phyloP scores from a whole-genome alignment of 37 sponge, comb jelly and placozoan genomes.

The Axinella damicornis region DNA sequence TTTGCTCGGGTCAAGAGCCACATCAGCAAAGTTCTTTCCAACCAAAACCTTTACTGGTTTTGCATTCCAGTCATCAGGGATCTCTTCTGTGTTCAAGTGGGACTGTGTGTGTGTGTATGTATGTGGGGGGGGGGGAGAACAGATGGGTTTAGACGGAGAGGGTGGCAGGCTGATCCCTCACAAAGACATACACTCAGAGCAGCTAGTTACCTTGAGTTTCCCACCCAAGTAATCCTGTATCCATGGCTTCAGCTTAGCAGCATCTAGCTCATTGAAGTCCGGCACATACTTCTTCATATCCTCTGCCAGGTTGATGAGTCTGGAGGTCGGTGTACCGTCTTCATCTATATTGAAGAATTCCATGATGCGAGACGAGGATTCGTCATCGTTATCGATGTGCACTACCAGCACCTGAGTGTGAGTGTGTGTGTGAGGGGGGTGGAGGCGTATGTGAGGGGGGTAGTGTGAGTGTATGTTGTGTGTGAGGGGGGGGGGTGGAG shows the following conservation, averaged over 20 bases:
- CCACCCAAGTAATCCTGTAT: slow-evolving; percentile 82
- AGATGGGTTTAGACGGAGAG: slow-evolving; percentile 4
- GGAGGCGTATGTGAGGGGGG: no score
- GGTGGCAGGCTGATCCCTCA: background rate
- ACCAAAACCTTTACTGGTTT: slow-evolving; percentile 96
- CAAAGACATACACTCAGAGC: no score
- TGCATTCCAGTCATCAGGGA: slow-evolving; percentile 96
- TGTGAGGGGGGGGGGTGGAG: no score
- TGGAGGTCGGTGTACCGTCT: slow-evolving; percentile 62
- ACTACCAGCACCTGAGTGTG: slow-evolving; percentile 81
- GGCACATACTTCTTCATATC: slow-evolving; percentile 92
- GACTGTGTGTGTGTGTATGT: slow-evolving; percentile 40
- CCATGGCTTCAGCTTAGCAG: slow-evolving; percentile 74
- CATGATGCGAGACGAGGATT: slow-evolving; percentile 70
- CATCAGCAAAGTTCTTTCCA: slow-evolving; percentile 95
- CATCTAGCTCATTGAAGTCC: slow-evolving; percentile 71
- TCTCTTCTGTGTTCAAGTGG: slow-evolving; percentile 88
- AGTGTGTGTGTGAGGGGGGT: no score
- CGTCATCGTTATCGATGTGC: slow-evolving; percentile 78
- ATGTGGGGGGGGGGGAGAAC: background rate
- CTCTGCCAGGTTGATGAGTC: slow-evolving; percentile 81
- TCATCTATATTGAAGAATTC: slow-evolving; percentile 89
- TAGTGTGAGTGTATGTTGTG: no score
- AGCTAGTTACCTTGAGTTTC: slow-evolving; percentile 66
- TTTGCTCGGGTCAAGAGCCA: slow-evolving; percentile 73